These are phyloP conservation scores for Athalia circularis DNA, from an alignment of 2,888 invertebrate species.

Conservation along the genomic window DNA sequence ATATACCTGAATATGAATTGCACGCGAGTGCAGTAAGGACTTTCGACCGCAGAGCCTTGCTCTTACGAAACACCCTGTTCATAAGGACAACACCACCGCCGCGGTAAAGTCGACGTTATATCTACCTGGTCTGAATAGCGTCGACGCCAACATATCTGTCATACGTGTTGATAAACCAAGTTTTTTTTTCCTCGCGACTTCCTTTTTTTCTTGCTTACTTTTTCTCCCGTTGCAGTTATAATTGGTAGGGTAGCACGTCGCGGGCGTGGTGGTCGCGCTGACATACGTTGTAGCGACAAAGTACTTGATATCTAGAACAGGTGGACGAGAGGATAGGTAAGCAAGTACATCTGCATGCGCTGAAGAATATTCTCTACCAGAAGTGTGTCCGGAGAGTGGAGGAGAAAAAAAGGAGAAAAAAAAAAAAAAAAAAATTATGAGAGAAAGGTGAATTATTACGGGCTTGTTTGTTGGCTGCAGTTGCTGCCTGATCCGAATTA, in stretches of 20 bases:
- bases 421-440: no score
- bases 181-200: background rate
- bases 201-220: background rate
- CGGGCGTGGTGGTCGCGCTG: no score
- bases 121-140: background rate
- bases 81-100: constrained; percentile 10
- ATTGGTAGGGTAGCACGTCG: constrained; percentile 1
- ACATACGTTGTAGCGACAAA: no score
- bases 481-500: background rate
- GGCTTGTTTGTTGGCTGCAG: no score
- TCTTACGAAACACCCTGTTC: constrained; percentile 23
- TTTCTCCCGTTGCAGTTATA: background rate
- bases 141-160: constrained; percentile 20
- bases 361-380: no score
- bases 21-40: constrained; percentile 22
- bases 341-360: no score
- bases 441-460: no score
- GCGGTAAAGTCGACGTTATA: background rate
- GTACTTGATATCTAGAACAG: no score
- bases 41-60: constrained; percentile 23
- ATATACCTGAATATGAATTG: background rate
- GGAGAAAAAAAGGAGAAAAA: no score
- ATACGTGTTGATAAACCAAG: background rate
- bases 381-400: no score
- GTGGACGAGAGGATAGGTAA: no score